Evolutionary conservation across 1,140 invertebrate genomes (phyloP).

Genomic region (Achroia grisella): DNA sequence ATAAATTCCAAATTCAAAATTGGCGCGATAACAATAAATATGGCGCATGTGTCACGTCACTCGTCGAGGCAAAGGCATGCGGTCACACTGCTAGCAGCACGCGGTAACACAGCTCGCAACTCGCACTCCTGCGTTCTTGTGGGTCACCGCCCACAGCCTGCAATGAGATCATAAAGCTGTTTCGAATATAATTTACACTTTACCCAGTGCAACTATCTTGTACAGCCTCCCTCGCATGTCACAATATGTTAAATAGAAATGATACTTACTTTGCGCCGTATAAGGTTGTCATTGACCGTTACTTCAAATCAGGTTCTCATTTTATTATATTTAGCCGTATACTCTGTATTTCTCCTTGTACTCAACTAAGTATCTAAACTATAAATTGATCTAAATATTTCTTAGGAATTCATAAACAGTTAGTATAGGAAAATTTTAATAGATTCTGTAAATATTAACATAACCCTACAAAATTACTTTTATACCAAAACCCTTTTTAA

Average conservation of each 20-base stretch:
- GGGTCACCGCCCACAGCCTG: conserved; percentile 50
- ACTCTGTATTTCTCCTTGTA: too few species aligned
- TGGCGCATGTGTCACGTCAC: conserved; percentile 13
- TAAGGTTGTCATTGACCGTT: too few species aligned
- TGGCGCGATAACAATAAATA: conserved; percentile 18
- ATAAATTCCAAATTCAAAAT: conserved; percentile 1
- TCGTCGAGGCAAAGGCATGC: conserved; percentile 31
- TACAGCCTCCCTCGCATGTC: conserved; percentile 17
- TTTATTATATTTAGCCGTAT: too few species aligned
- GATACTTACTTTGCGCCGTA: neutral
- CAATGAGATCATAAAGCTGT: conserved; percentile 64
- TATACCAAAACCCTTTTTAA: too few species aligned
- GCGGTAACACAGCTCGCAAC: too few species aligned
- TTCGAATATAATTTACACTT: conserved; percentile 54
- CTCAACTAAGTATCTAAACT: too few species aligned
- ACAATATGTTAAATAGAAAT: conserved; percentile 21
- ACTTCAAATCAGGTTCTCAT: too few species aligned
- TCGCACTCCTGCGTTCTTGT: conserved; percentile 16
- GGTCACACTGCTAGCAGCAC: conserved; percentile 30
- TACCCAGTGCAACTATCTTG: conserved; percentile 25
- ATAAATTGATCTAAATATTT: too few species aligned
- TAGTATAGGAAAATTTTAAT: too few species aligned
- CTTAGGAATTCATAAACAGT: too few species aligned
- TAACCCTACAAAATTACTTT: too few species aligned
- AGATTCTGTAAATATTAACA: too few species aligned